Evolutionary conservation across 2,888 invertebrate species (phyloP).

Genomic region (Philonicus albiceps): DNA sequence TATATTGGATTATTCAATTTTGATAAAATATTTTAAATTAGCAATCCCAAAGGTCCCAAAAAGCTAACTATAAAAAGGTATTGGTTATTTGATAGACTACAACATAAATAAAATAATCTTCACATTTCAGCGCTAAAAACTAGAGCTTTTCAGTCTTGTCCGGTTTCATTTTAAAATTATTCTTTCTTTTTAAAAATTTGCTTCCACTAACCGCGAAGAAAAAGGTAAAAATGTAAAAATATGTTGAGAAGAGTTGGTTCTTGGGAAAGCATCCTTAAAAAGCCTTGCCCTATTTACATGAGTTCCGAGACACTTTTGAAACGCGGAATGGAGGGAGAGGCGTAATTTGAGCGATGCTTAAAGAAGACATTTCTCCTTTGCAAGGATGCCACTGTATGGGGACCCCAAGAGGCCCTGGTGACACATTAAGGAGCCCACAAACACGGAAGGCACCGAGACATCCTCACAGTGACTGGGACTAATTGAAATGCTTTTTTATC

Average conservation of each 20-base stretch:
- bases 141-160: neutral
- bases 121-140: no score
- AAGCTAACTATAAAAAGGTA: no score
- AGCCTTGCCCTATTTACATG: conserved; percentile 20
- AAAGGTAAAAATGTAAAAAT: neutral
- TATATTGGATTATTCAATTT: no score
- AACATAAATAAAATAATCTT: no score
- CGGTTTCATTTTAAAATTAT: neutral
- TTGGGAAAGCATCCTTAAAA: neutral
- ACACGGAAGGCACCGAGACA: neutral
- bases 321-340: neutral
- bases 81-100: no score
- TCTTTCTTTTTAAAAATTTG: neutral
- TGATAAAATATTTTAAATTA: no score
- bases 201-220: neutral
- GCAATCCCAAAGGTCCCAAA: no score
- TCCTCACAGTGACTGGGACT: neutral
- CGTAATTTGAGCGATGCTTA: conserved; percentile 32
- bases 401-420: neutral
- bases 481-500: conserved; percentile 26
- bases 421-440: neutral
- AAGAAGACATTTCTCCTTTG: conserved; percentile 1
- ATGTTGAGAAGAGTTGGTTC: neutral
- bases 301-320: conserved; percentile 16
- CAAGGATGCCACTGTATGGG: neutral